Conservation (phyloP, 2,113 vertebrate genomes). For the Barnardius zonarius region DNA sequence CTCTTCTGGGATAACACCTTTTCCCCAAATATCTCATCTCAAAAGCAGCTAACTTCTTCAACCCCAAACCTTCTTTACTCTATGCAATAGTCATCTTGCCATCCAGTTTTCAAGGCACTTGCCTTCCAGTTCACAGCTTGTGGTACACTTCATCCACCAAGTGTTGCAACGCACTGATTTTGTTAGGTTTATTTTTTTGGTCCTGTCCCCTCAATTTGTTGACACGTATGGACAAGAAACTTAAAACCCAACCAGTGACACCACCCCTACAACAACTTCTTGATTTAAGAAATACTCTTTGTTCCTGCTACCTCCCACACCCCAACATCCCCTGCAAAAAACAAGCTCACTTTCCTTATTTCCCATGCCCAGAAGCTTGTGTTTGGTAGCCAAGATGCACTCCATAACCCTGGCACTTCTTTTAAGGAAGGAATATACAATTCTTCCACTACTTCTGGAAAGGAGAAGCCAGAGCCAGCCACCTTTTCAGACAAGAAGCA, state of each 20-base stretch:
- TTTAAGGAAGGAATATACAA: neutral
- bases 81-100: neutral
- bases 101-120: neutral
- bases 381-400: neutral
- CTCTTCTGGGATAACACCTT: neutral
- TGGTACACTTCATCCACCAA: accelerated
- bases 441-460: neutral
- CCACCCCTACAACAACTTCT: neutral
- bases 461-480: neutral
- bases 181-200: neutral
- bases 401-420: neutral
- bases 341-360: neutral
- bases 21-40: neutral
- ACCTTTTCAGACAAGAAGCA: neutral
- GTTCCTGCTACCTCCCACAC: neutral
- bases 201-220: neutral
- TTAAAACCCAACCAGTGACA: neutral
- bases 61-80: neutral
- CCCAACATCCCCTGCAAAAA: neutral
- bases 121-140: neutral
- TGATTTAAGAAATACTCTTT: neutral
- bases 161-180: neutral
- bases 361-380: neutral
- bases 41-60: neutral
- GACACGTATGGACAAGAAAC: neutral